Percentiles rank a stretch among this genome's conserved stretches.
Conservation (phyloP, 2,113 vertebrate species). For the Sceloporus undulatus region DNA sequence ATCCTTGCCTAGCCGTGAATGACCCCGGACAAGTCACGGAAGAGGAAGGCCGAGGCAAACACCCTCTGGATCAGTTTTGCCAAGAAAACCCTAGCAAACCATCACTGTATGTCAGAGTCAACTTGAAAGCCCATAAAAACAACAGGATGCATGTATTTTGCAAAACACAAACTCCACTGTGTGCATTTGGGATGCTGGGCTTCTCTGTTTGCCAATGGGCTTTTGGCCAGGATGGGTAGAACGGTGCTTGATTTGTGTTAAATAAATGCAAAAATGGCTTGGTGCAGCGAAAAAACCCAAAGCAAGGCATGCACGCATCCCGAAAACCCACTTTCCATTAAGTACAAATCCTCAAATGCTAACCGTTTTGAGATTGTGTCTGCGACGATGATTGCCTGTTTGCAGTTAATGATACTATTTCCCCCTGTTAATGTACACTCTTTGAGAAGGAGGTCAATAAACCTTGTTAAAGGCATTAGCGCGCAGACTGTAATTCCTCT, state of each 20-base stretch:
- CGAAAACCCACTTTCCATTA: conserved; percentile 55
- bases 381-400: conserved; percentile 65
- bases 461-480: conserved; percentile 56
- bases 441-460: conserved; percentile 69
- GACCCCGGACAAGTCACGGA: too few species aligned
- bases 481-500: conserved; percentile 59
- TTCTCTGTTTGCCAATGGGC: background rate
- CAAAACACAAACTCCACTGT: background rate
- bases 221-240: conserved; percentile 49
- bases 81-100: too few species aligned
- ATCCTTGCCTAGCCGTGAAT: too few species aligned
- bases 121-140: too few species aligned
- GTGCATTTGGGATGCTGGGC: background rate
- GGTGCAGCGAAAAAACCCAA: conserved; percentile 32
- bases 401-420: conserved; percentile 71
- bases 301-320: too few species aligned
- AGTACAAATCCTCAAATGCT: conserved; percentile 63
- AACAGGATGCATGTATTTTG: background rate
- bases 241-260: conserved; percentile 21
- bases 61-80: too few species aligned
- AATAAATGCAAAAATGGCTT: conserved; percentile 62
- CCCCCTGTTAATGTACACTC: conserved; percentile 55
- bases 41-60: too few species aligned
- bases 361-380: conserved; percentile 68
- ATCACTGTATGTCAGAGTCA: too few species aligned